Conservation (phyloP, 1,140 invertebrate species). For the Rhyacophila brunnea region DNA sequence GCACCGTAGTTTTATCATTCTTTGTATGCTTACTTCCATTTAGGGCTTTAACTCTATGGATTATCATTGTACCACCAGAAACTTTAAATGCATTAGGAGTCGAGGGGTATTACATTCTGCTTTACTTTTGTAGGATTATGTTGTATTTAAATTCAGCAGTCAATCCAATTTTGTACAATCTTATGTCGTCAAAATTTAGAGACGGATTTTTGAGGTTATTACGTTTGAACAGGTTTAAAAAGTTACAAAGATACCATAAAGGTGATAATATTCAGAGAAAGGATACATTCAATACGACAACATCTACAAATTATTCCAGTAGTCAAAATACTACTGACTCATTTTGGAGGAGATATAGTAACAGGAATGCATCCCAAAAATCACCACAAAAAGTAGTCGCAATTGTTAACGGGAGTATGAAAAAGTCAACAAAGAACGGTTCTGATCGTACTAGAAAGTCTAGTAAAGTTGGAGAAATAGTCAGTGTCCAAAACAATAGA, state of each 20-base stretch:
- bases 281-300: constrained; percentile 54
- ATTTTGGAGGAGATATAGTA: constrained; percentile 54
- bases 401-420: constrained; percentile 44
- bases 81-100: constrained; percentile 64
- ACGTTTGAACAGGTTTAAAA: constrained; percentile 50
- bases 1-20: constrained; percentile 86
- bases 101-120: constrained; percentile 78
- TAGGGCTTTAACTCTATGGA: constrained; percentile 80
- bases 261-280: constrained; percentile 51
- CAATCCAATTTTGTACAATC: constrained; percentile 87
- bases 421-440: constrained; percentile 43
- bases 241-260: constrained; percentile 43
- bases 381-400: constrained; percentile 47
- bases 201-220: constrained; percentile 73
- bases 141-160: constrained; percentile 86
- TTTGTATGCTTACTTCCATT: constrained; percentile 89
- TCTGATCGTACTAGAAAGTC: constrained; percentile 38
- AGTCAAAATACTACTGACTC: constrained; percentile 52
- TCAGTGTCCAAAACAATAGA: constrained; percentile 51
- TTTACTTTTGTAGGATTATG: constrained; percentile 85
- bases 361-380: constrained; percentile 38
- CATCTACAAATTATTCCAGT: constrained; percentile 52
- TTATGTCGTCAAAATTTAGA: constrained; percentile 90
- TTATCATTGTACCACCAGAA: constrained; percentile 71
- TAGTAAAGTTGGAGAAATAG: constrained; percentile 50